phyloP scores from a whole-genome alignment of 30 jellyfish, hydroid and myxozoan genomes.

The Nemopilema nomurai region DNA sequence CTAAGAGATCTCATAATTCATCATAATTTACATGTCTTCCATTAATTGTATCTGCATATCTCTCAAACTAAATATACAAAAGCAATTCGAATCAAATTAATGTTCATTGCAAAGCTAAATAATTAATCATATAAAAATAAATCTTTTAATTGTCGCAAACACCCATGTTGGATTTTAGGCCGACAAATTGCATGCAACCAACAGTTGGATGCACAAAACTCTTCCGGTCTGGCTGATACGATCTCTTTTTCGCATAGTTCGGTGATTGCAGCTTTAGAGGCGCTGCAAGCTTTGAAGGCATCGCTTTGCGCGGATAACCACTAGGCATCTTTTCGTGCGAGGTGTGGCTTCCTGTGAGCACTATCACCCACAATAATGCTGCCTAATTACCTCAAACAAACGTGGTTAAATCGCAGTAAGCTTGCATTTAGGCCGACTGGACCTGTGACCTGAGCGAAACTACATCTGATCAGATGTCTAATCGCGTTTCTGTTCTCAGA shows the following conservation, averaged over 20 bases:
- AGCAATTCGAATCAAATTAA: neutral
- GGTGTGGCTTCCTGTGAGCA: conserved; percentile 55
- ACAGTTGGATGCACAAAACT: too few species aligned
- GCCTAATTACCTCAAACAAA: conserved; percentile 7
- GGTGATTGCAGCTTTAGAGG: neutral
- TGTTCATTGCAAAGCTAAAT: neutral
- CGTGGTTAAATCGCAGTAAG: conserved; percentile 24
- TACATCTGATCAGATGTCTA: conserved; percentile 16
- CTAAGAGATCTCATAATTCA: too few species aligned
- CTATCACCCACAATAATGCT: conserved; percentile 8
- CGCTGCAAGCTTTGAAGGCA: neutral
- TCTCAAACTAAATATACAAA: too few species aligned
- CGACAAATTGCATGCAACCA: too few species aligned
- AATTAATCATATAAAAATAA: neutral
- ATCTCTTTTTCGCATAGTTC: neutral
- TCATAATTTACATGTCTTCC: too few species aligned
- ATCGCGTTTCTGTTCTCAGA: conserved; percentile 51
- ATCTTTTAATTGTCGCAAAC: neutral
- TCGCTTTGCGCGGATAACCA: conserved; percentile 8
- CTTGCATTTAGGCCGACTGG: conserved; percentile 49
- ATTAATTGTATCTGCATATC: too few species aligned
- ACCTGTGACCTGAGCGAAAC: conserved; percentile 51
- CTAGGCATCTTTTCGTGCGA: conserved; percentile 45
- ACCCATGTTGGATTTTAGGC: too few species aligned
- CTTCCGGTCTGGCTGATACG: neutral